phyloP scores from a whole-genome alignment of 2,888 invertebrate species.

The Synanthedon vespiformis region DNA sequence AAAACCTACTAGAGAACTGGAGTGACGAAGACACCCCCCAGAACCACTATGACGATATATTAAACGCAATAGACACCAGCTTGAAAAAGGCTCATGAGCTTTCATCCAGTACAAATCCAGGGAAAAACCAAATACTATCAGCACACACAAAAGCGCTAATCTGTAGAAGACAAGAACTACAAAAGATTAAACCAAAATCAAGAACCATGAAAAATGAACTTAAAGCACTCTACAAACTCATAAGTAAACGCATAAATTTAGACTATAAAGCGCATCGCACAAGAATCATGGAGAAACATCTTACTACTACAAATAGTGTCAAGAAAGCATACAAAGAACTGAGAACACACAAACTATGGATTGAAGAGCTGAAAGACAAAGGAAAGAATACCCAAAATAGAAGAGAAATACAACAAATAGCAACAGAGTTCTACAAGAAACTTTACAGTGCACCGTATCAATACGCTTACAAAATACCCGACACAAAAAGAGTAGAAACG shows the following conservation, averaged over 20 bases:
- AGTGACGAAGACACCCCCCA: too few species aligned
- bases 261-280: slow-evolving; percentile 5
- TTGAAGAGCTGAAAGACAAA: slow-evolving; percentile 3
- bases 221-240: slow-evolving; percentile 1
- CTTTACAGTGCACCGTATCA: neutral
- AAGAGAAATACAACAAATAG: slow-evolving; percentile 7
- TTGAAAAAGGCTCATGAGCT: neutral
- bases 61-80: neutral
- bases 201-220: slow-evolving; percentile 4
- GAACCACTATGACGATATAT: too few species aligned
- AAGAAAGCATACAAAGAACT: slow-evolving; percentile 8
- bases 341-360: slow-evolving; percentile 4
- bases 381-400: neutral
- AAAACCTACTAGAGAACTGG: too few species aligned
- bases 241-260: slow-evolving; percentile 2
- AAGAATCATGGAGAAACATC: slow-evolving; percentile 6
- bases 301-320: slow-evolving; percentile 7
- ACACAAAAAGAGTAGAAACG: neutral
- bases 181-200: slow-evolving; percentile 4
- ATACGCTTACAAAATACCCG: neutral
- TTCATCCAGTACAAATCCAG: neutral
- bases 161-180: slow-evolving; percentile 1
- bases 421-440: slow-evolving; percentile 7
- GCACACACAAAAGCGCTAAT: neutral
- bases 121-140: neutral